These are phyloP conservation scores for Acropora tenuis DNA, from an alignment of 64 coral and sea anemone species.

Conservation along the genomic window DNA sequence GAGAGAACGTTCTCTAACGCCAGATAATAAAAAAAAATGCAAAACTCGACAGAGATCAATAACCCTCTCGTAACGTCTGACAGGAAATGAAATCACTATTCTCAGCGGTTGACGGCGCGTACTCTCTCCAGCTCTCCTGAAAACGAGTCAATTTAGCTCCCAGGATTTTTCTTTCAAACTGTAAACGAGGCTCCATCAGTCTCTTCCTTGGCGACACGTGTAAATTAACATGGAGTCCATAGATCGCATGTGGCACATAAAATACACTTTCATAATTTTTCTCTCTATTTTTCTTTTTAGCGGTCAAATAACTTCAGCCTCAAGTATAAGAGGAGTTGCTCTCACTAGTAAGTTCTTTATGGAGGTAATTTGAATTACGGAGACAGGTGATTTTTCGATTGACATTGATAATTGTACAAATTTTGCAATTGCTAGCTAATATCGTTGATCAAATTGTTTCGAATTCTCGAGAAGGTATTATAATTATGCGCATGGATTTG, in stretches of 20 bases:
- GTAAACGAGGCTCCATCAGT: constrained; percentile 19
- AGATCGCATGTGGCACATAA: neutral
- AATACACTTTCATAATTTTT: constrained; percentile 26
- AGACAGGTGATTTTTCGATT: neutral
- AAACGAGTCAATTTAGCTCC: no score
- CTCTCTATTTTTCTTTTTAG: constrained; percentile 24
- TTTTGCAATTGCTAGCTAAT: no score
- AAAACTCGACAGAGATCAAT: neutral
- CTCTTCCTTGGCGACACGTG: constrained; percentile 51
- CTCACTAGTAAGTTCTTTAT: constrained; percentile 59
- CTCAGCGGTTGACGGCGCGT: no score
- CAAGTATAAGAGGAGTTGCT: constrained; percentile 60
- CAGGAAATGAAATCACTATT: no score
- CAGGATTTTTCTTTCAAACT: neutral
- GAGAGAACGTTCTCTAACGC: neutral
- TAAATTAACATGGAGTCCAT: constrained; percentile 65
- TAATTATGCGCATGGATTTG: no score
- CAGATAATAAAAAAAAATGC: neutral
- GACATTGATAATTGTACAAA: no score
- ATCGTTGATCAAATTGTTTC: no score
- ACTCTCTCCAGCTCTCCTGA: neutral
- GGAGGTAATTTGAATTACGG: neutral
- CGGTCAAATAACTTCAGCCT: constrained; percentile 3
- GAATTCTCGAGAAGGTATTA: neutral
- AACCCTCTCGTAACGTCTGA: no score